Evolutionary conservation across 2,113 vertebrate species (phyloP), one percentile per base, ranked within the genome.

Genomic region (Psammodynastes pulverulentus): DNA sequence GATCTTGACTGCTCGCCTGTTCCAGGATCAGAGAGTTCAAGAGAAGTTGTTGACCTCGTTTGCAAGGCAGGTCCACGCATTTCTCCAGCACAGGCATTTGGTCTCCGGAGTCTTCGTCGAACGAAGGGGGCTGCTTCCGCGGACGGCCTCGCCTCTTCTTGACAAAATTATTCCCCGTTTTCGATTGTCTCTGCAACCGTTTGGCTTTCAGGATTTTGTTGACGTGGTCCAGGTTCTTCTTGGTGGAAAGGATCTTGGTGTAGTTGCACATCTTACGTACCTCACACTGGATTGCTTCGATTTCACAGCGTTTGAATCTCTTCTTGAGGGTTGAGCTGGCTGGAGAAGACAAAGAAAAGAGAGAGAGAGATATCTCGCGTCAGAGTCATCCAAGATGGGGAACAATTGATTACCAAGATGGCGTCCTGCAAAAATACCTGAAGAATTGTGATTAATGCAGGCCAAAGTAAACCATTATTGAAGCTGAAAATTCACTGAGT

Each of bases 141-240:
- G 99, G 99, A 85, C 99, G 98, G 3, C 99, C 99, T 23, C 99
- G 97, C 95, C 98, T 96, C 94, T 99, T 98, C 97, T 99, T 99
- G 93, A 99, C 98, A 79, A 99, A 98, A 95, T 99, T 99, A 98
- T 99, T 99, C 97, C 99, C 99, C 7, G 99, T 99, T 98, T 99
- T 99, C 96, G 99, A 98, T 98, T 99, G 99, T 97, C 99, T 98
- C 98, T 99, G 99, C 96, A 99, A 98, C 96, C 99, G 97, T 97
- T 99, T 99, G 97, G 99, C 99, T 97, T 99, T 99, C 92, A 99
- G 98, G 97, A 99, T 99, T 97, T 99, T 99, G 98, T 99, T 99
- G 96, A 99, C 99, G 0, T 99, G 99, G 96, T 99, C 99, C 97
- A 99, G 98, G 96, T 98, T 99, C 98, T 99, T 99, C 97, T 99